Conservation (phyloP, 2,797 vertebrate genomes). For the Cyclopterus lumpus region DNA sequence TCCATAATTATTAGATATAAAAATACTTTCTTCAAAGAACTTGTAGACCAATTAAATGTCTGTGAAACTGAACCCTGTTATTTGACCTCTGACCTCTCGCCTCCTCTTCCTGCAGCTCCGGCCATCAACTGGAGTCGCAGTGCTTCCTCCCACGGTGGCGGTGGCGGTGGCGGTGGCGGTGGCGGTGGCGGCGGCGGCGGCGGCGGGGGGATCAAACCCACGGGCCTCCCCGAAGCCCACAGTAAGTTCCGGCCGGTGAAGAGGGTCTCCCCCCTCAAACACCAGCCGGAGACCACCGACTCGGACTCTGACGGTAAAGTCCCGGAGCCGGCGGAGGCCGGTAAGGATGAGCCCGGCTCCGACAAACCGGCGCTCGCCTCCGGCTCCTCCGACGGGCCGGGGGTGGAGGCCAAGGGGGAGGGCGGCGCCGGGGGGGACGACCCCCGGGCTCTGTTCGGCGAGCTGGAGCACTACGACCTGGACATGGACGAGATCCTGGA, state of each 20-base stretch:
- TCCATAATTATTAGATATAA: too few species aligned
- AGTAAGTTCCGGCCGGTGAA: conserved; percentile 97
- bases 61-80: neutral
- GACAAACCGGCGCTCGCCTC: conserved; percentile 72
- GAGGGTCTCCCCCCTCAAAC: conserved; percentile 95
- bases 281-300: conserved; percentile 93
- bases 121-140: conserved; percentile 91
- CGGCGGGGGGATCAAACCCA: conserved; percentile 89
- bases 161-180: too few species aligned
- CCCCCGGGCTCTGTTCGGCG: conserved; percentile 84
- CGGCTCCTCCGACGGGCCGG: conserved; percentile 26
- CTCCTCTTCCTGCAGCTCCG: conserved; percentile 83
- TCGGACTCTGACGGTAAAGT: conserved; percentile 86
- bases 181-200: conserved; percentile 80
- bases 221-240: conserved; percentile 92
- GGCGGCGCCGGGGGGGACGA: conserved; percentile 40
- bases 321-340: conserved; percentile 80
- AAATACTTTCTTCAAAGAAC: neutral
- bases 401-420: conserved; percentile 55
- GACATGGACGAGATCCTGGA: conserved; percentile 99
- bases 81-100: neutral
- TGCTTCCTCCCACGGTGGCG: conserved; percentile 85
- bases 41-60: neutral
- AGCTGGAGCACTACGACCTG: conserved; percentile 97
- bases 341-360: conserved; percentile 78